Evolutionary conservation across 2,888 invertebrate genomes (phyloP).

Genomic region (Melipona bicolor): DNA sequence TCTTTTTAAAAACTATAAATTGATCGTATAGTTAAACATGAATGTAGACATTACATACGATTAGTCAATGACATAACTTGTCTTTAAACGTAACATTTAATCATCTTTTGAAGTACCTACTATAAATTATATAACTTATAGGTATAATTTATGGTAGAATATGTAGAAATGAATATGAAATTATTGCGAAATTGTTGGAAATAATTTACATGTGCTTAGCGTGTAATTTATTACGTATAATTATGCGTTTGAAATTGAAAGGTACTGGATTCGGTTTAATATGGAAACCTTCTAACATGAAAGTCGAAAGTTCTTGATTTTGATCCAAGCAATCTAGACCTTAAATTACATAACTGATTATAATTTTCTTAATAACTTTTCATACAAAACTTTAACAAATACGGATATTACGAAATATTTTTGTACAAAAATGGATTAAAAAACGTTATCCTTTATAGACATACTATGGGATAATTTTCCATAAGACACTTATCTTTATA

Average conservation of each 20-base stretch:
- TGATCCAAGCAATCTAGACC: not conserved
- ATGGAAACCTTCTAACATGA: not conserved
- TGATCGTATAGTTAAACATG: not conserved
- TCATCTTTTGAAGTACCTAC: not conserved
- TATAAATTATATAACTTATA: not conserved
- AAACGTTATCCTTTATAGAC: no score
- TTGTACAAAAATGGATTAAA: not conserved
- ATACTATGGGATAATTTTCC: no score
- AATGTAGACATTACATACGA: not conserved
- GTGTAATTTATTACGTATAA: conserved; percentile 7
- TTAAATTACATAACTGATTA: not conserved
- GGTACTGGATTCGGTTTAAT: not conserved
- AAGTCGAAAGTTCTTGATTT: not conserved
- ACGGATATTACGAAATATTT: not conserved
- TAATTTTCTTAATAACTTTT: not conserved
- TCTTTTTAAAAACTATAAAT: not conserved
- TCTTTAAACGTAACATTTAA: conserved; percentile 15
- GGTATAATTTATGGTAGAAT: not conserved
- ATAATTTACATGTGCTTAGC: conserved; percentile 10
- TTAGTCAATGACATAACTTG: not conserved
- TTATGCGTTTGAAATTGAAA: not conserved
- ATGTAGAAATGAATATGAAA: conserved; percentile 3
- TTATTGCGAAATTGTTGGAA: conserved; percentile 5
- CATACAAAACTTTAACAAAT: not conserved
- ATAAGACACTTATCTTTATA: no score